Evolutionary conservation across 2,797 vertebrate species (phyloP), one percentile per base, ranked within the genome.

Genomic region (Cynodonichthys magdalenae): DNA sequence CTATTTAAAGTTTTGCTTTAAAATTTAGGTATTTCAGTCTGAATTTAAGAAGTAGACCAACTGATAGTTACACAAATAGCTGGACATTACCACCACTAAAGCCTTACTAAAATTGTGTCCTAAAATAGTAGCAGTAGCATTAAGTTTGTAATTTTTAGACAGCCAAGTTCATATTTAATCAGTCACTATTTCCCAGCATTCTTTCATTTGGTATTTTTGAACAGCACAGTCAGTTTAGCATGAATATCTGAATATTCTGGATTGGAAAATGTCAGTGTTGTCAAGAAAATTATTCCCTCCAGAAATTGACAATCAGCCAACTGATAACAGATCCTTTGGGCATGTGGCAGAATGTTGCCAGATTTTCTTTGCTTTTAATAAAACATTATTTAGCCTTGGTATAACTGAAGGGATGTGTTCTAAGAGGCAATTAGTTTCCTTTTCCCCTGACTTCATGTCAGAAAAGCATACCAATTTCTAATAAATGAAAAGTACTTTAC

Each of bases 191-290:
- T 17, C 2, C 53, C 52, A 12, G 9, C 7, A 4, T n/a, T 11
- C 9, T 27, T 41, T 44, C 34, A 49, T 34, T 44, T 20, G 17
- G 1, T 46, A 2, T 4, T 29, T 52, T 53, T 53, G 14, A 69
- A 39, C 11, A 58, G 18, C 8, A 73, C 41, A 46, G 46, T 39
- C 8, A 9, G 9, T 62, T 46, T 31, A 59, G 15, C 53, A 39
- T 67, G 49, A 60, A 55, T 63, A 68, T 46, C 45, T 65, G 44
- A 19, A 18, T 47, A 62, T 5, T 69, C 57, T 48, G 49, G 41
- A 71, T 78, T 19, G 51, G 50, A 56, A 65, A 71, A 69, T 66
- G 46, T 76, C 63, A 67, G 4, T 59, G 36, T 53, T 60, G 29
- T 75, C 44, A 61, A n/a, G 18, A 8, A 2, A 53, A 68, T 51